Evolutionary conservation across 2,113 vertebrate species (phyloP).

Genomic region (Eurypyga helias): DNA sequence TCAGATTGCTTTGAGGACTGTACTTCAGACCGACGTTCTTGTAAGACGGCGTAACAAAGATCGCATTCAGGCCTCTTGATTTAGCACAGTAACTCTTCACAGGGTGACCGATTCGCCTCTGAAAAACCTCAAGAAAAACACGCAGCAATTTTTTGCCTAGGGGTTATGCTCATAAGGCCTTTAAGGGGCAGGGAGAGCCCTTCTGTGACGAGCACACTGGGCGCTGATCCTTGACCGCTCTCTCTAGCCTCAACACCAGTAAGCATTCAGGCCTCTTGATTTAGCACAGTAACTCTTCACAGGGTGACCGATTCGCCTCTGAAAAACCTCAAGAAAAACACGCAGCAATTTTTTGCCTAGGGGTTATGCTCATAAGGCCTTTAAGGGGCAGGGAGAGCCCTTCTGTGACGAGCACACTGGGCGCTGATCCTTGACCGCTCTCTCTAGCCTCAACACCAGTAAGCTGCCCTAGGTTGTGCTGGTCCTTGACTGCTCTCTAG

Average conservation of each 20-base stretch:
- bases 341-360: background rate
- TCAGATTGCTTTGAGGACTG: slow-evolving; percentile 3
- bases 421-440: background rate
- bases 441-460: background rate
- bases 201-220: background rate
- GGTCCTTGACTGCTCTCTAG: too few relatives aligned
- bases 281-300: background rate
- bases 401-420: background rate
- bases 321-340: slow-evolving; percentile 47
- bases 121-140: slow-evolving; percentile 47
- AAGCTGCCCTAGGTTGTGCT: too few relatives aligned
- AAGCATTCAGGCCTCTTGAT: slow-evolving; percentile 12
- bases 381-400: background rate
- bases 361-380: slow-evolving; percentile 28
- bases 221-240: background rate
- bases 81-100: background rate
- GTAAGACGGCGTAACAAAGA: slow-evolving; percentile 38
- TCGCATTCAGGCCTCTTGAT: background rate
- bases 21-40: slow-evolving; percentile 32
- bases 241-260: background rate
- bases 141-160: background rate
- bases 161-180: slow-evolving; percentile 27
- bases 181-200: background rate
- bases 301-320: background rate
- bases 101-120: background rate